Percentiles rank a stretch among this genome's conserved stretches.
These are phyloP conservation scores for Mungos mungo DNA, from an alignment of 2,113 vertebrate species.

Conservation along the genomic window DNA sequence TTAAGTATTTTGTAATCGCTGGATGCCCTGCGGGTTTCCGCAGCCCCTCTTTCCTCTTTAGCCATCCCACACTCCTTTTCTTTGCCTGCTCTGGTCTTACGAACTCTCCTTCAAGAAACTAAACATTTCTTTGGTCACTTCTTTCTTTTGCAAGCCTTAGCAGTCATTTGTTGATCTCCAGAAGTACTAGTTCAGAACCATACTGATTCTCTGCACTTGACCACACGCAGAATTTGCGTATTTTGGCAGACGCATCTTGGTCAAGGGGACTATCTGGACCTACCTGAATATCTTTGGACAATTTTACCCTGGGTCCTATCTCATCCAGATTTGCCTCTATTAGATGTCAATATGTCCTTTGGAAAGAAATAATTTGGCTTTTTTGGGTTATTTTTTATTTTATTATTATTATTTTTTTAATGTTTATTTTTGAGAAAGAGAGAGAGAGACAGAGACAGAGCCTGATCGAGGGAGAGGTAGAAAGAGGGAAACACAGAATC, in stretches of 20 bases:
- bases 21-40: neutral
- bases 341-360: neutral
- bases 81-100: neutral
- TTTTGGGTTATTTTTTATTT: no score
- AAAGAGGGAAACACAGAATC: no score
- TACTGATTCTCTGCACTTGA: neutral
- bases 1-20: neutral
- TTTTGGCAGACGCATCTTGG: neutral
- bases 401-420: no score
- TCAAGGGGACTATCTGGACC: neutral
- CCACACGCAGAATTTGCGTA: neutral
- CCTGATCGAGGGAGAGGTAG: no score
- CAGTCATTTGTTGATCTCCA: neutral
- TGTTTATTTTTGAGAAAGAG: no score
- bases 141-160: neutral
- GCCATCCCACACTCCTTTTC: neutral
- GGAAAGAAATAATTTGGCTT: neutral
- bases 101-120: neutral
- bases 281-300: neutral
- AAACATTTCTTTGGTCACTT: neutral
- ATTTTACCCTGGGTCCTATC: neutral
- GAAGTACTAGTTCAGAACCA: neutral
- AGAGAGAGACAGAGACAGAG: no score
- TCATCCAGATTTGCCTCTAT: neutral
- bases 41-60: neutral